phyloP scores from a whole-genome alignment of 1,140 invertebrate species.

The Cydia pomonella region DNA sequence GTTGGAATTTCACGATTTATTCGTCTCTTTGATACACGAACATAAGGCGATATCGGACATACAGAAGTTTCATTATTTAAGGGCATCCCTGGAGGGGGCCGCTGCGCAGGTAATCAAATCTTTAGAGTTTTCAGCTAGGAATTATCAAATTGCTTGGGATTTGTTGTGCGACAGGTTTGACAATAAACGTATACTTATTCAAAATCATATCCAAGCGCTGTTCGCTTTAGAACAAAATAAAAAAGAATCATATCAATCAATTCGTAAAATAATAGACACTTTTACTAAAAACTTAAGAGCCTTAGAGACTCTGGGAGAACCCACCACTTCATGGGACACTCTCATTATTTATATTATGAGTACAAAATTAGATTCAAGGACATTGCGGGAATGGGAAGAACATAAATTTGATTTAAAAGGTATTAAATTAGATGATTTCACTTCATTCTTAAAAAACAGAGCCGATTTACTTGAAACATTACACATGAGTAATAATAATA shows the following conservation, averaged over 20 bases:
- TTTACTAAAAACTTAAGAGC: slow-evolving; percentile 32
- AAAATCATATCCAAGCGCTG: slow-evolving; percentile 28
- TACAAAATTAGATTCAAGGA: slow-evolving; percentile 31
- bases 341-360: slow-evolving; percentile 29
- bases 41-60: slow-evolving; percentile 39
- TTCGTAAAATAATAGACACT: slow-evolving; percentile 30
- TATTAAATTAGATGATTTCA: slow-evolving; percentile 30
- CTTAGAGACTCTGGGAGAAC: slow-evolving; percentile 30
- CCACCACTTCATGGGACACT: slow-evolving; percentile 33
- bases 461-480: slow-evolving; percentile 4
- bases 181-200: slow-evolving; percentile 20
- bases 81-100: slow-evolving; percentile 42
- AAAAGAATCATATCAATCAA: slow-evolving; percentile 34
- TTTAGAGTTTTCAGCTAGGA: slow-evolving; percentile 36
- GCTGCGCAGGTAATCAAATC: slow-evolving; percentile 43
- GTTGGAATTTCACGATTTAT: slow-evolving; percentile 45
- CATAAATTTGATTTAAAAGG: slow-evolving; percentile 9
- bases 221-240: slow-evolving; percentile 15
- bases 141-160: slow-evolving; percentile 30
- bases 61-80: slow-evolving; percentile 54
- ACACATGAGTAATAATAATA: slow-evolving; percentile 18
- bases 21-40: slow-evolving; percentile 44
- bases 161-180: slow-evolving; percentile 29
- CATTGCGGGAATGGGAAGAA: slow-evolving; percentile 34
- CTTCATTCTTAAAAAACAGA: slow-evolving; percentile 6